phyloP scores from a whole-genome alignment of 2,113 vertebrate species.

The Phoenicopterus ruber region DNA sequence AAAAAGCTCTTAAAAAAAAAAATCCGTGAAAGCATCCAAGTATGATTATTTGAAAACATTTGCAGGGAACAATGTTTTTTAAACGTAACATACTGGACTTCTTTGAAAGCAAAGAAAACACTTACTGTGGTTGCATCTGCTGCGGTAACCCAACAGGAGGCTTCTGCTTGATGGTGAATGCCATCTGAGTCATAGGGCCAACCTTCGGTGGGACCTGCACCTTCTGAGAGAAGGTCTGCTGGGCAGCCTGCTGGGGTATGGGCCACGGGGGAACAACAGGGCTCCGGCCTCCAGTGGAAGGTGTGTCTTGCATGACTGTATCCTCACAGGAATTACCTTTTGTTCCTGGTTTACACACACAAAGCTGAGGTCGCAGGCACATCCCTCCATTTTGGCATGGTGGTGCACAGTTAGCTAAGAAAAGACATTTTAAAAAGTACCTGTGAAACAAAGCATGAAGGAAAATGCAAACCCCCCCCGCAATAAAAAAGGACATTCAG shows the following conservation, averaged over 20 bases:
- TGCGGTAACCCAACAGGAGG: conserved; percentile 78
- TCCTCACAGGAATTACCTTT: conserved; percentile 89
- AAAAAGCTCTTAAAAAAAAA: neutral
- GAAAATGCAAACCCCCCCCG: neutral
- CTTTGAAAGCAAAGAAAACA: conserved; percentile 28
- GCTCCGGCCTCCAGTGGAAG: conserved; percentile 72
- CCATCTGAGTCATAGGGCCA: conserved; percentile 83
- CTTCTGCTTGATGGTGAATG: conserved; percentile 87
- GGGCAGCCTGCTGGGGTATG: conserved; percentile 73
- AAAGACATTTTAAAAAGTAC: conserved; percentile 30
- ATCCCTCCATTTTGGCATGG: conserved; percentile 95
- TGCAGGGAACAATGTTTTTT: neutral
- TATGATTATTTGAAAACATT: neutral
- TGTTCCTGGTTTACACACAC: conserved; percentile 92
- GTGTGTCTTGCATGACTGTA: conserved; percentile 69
- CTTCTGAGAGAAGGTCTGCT: conserved; percentile 78
- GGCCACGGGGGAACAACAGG: conserved; percentile 64
- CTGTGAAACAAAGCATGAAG: neutral
- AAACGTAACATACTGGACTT: neutral
- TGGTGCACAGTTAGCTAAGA: conserved; percentile 89
- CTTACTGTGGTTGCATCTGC: conserved; percentile 91
- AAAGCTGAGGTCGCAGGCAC: conserved; percentile 93
- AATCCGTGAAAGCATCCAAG: neutral
- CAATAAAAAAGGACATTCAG: neutral
- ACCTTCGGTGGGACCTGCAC: conserved; percentile 82